Evolutionary conservation across 2,888 invertebrate species (phyloP), one percentile per base, ranked within the genome.

Genomic region (Campoplex capitator): DNA sequence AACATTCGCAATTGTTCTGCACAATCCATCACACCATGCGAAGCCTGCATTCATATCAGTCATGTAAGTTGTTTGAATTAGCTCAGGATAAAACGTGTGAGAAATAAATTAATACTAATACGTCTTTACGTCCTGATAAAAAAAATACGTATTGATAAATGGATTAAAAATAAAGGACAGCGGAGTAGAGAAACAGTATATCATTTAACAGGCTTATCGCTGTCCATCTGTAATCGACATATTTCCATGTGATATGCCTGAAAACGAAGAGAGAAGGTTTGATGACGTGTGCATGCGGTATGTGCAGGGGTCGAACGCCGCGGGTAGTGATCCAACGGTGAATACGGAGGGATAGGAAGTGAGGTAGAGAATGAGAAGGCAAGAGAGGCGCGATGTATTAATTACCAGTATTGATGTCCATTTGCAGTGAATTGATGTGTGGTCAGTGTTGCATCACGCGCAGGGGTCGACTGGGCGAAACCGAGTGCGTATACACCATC

Each of bases 361-460:
- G 84, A 87, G 88, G 78, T 85, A 84, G 83, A 83, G 88, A 86
- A 83, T 83, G 89, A 88, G 83, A 88, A 70, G 88, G 87, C 84
- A 77, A 85, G 89, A 88, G 92, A 94, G 93, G 94, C 93, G 94
- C 94, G 94, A 94, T 94, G 94, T 94, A 94, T 94, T 94, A 94
- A 94, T 94, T 94, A 94, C 94, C 94, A 91, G 94, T 94, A 94
- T 94, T 94, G 94, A 94, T 94, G 94, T 94, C 94, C 94, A 94
- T 94, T 94, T 94, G 93, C 93, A 94, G 94, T 93, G 94, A 94
- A 94, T 94, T 94, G 94, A 94, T 94, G 94, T 94, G 94, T 94
- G 94, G 94, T 94, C 94, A 93, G 93, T 93, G 93, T 94, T 93
- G 94, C 94, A 93, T 93, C 93, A 93, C 93, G 92, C 92, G 90